Evolutionary conservation across 2,113 vertebrate genomes (phyloP), one percentile per base, ranked within the genome.

Genomic region (Rafetus swinhoei): DNA sequence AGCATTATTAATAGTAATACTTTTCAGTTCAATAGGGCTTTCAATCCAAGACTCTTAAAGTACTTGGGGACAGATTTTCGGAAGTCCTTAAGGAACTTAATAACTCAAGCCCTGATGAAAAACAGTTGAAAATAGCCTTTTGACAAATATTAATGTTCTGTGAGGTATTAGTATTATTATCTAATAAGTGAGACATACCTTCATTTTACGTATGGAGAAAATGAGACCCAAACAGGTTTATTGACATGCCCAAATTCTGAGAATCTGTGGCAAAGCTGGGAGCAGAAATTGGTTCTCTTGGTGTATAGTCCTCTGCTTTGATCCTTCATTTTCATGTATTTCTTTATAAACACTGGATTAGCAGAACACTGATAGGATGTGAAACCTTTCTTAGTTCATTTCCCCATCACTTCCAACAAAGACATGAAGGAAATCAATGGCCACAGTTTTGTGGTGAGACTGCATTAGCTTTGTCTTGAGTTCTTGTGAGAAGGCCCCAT

Each of bases 121-220:
- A 85, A 54, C 50, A 76, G 45, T 21, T 93, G 80, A 27, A 29
- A 18, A 45, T 69, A 7, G 57, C 5, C 81, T 57, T 82, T 82
- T 55, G 25, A 85, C 35, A 86, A 86, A 13, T 2, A 1, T 3
- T 10, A 65, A 82, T 0, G 1, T 6, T 13, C 25, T 88, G 84
- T 86, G 50, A 59, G 4, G 39, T 87, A 92, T 74, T 80, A 24
- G 35, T 80, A 80, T 82, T 76, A 60, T 56, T 87, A 35, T 8
- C 13, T 4, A 45, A 45, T 45, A 45, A 45, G 45, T 45, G 45
- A 45, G 45, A 45, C 45, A 45, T 45, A 45, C 45, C 45, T 45
- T 86, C 0, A 0, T 81, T 65, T 93, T 86, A 7, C 12, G 1
- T 1, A 0, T 0, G 56, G 2, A 6, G 45, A 74, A 94, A 53